phyloP scores from a whole-genome alignment of 2,888 invertebrate genomes.

The Meiosimyza platycephala region DNA sequence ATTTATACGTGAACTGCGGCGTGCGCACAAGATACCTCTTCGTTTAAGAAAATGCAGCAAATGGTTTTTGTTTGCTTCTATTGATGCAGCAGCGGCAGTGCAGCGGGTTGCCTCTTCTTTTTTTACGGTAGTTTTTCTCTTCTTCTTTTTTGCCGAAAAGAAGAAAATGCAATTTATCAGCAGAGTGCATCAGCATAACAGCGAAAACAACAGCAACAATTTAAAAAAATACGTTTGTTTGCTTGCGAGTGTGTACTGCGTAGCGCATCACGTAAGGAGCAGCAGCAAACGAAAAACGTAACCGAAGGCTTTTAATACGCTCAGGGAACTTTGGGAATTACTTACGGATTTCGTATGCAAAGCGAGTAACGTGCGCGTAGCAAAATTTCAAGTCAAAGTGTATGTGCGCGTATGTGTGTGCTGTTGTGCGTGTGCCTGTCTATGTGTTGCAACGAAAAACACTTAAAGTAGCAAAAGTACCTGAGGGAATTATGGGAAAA shows the following conservation, averaged over 20 bases:
- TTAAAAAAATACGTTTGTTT: neutral
- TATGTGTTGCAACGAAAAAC: conserved; percentile 18
- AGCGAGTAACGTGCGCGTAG: conserved; percentile 20
- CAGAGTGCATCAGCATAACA: conserved; percentile 21
- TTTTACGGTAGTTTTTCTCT: neutral
- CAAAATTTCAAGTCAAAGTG: neutral
- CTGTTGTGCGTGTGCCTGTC: conserved; percentile 10
- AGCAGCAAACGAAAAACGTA: conserved; percentile 7
- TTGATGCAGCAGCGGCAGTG: neutral
- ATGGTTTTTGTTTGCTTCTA: neutral
- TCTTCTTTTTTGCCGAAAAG: neutral
- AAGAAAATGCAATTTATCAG: conserved; percentile 31
- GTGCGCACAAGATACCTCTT: too few species aligned
- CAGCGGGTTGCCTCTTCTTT: neutral
- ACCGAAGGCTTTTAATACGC: conserved; percentile 20
- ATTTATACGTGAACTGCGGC: neutral
- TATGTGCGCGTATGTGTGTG: neutral
- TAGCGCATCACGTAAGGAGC: conserved; percentile 28
- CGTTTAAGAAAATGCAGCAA: neutral
- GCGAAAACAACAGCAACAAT: conserved; percentile 4
- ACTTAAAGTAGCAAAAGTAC: conserved; percentile 33
- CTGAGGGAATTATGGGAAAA: conserved; percentile 33
- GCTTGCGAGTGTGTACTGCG: conserved; percentile 6
- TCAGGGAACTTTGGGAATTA: conserved; percentile 22
- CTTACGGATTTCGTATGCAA: conserved; percentile 24